Evolutionary conservation across 2,888 invertebrate species (phyloP), one percentile per base, ranked within the genome.

Genomic region (Marronus borbonicus): DNA sequence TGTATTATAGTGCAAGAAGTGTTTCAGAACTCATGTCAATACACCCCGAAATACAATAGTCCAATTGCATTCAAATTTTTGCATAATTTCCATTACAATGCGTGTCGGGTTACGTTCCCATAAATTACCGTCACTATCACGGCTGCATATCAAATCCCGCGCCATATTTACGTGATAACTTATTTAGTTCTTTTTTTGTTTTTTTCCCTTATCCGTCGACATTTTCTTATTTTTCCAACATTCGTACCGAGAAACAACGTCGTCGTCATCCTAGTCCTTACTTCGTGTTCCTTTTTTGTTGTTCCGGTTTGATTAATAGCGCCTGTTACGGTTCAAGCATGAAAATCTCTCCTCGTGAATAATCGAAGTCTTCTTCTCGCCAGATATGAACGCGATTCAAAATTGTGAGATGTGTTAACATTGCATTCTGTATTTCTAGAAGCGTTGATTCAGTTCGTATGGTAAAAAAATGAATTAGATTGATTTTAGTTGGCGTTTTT

Each of bases 1-100:
- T 17, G 0, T 17, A 17, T 58, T 58, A 58, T 5, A n/a, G 55
- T 55, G 62, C 28, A 70, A 58, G n/a, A 17, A n/a, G 55, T 17
- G 36, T 58, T 70, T 44, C 49, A 14, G 14, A 58, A 58, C 31
- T 72, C 8, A 72, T 36, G 20, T 14, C 58, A 72, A 58, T 39
- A 72, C 17, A 14, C 52, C 31, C 69, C 31, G 14, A 69, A 69
- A 28, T 20, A 39, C 76, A 76, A 69, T 52, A 58, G 50, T 77
- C 62, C 64, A 64, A 64, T 77, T 77, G 77, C 77, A 70, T 77
- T 62, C 52, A 60, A 49, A 60, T 72, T 77, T 77, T 70, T 77
- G 70, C 72, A 70, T 77, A 77, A 77, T 77, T 72, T 77, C 77
- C 72, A 77, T 77, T 72, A 77, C 64, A 77, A 77, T 77, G 62